Percentiles rank a stretch among this genome's conserved stretches.
These are phyloP conservation scores for Lithosia quadra DNA, from an alignment of 2,888 invertebrate genomes.

Conservation along the genomic window DNA sequence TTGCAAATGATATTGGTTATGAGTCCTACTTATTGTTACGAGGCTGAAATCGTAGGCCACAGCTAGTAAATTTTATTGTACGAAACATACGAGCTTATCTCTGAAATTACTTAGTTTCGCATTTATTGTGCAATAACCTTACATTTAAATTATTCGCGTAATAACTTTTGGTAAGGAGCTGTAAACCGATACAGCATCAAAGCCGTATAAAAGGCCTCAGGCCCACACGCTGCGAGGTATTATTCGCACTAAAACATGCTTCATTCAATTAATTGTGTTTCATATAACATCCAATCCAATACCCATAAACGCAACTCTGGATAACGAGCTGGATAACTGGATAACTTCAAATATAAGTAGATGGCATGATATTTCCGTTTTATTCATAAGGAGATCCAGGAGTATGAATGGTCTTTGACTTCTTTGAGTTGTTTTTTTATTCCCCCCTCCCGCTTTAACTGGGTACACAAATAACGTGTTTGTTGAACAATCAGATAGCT, in stretches of 20 bases:
- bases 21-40: background rate
- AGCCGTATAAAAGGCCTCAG: constrained; percentile 55
- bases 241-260: constrained; percentile 48
- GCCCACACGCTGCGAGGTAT: constrained; percentile 46
- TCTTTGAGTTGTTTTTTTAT: too few species aligned
- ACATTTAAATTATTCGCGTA: constrained; percentile 50
- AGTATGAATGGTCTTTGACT: background rate
- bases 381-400: background rate
- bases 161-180: constrained; percentile 58
- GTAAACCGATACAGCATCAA: constrained; percentile 70
- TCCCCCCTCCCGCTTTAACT: too few species aligned
- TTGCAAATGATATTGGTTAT: background rate
- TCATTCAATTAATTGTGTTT: constrained; percentile 60
- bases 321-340: too few species aligned
- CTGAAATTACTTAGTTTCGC: background rate
- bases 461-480: background rate
- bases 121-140: background rate
- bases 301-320: background rate
- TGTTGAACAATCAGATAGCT: background rate
- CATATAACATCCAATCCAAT: constrained; percentile 58
- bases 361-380: background rate
- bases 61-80: background rate
- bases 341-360: background rate
- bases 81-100: background rate
- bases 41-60: background rate